Evolutionary conservation across 2,797 vertebrate genomes (phyloP), one percentile per base, ranked within the genome.

Genomic region (Vespertilio murinus): DNA sequence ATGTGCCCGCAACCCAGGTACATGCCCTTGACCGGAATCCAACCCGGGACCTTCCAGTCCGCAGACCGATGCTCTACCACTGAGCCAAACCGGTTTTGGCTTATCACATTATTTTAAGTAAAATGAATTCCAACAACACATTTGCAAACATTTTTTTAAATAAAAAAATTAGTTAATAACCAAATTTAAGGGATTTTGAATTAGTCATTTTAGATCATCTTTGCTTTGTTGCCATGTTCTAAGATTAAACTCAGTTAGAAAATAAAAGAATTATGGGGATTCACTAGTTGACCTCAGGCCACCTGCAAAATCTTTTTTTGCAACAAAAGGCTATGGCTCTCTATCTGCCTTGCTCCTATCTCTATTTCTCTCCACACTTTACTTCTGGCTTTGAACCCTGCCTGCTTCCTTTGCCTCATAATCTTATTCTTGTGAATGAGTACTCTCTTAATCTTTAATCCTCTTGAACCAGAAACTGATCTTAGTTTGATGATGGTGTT

Each of bases 31-130:
- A n/a, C n/a, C n/a, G n/a, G n/a, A n/a, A n/a, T n/a, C n/a, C n/a
- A n/a, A n/a, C n/a, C n/a, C n/a, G n/a, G n/a, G n/a, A n/a, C n/a
- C n/a, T n/a, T n/a, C n/a, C n/a, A n/a, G n/a, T n/a, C n/a, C n/a
- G n/a, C n/a, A n/a, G n/a, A n/a, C n/a, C n/a, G n/a, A n/a, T n/a
- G n/a, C n/a, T n/a, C n/a, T n/a, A n/a, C n/a, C n/a, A n/a, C n/a
- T n/a, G n/a, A n/a, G n/a, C n/a, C n/a, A n/a, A n/a, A n/a, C n/a
- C n/a, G n/a, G n/a, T n/a, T n/a, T n/a, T n/a, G n/a, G n/a, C n/a
- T 95, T 74, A 79, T 42, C 85, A 56, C 28, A 90, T 87, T 95
- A 95, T 95, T 96, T 96, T 88, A 96, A 92, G 71, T 56, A 86
- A 90, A 92, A 82, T 38, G 61, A 91, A 93, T 86, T 80, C 40